phyloP scores from a whole-genome alignment of 2,888 invertebrate species.

The Tillus elongatus region DNA sequence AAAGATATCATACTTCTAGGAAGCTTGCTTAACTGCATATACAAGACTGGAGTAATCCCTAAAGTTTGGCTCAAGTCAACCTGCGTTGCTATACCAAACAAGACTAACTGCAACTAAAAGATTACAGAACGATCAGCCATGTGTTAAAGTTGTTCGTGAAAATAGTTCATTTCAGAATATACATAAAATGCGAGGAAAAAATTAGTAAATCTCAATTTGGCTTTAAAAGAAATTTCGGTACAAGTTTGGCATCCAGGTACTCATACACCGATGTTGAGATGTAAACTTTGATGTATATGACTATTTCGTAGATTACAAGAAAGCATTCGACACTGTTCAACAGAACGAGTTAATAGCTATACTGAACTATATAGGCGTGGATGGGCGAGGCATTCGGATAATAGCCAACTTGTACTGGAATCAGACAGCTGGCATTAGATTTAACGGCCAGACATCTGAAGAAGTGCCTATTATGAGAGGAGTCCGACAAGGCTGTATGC shows the following conservation, averaged over 20 bases:
- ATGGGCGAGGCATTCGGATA: not conserved
- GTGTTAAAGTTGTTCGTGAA: constrained; percentile 2
- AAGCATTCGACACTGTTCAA: constrained; percentile 2
- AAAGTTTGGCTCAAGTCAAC: constrained; percentile 2
- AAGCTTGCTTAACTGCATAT: not conserved
- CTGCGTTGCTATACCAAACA: constrained; percentile 2
- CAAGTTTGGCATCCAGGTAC: constrained; percentile 4
- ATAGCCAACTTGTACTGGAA: constrained; percentile 4
- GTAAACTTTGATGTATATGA: not conserved
- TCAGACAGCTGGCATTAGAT: not conserved
- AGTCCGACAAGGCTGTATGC: constrained; percentile 4
- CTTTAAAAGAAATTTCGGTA: constrained; percentile 1
- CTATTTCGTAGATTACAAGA: not conserved
- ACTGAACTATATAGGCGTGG: not conserved
- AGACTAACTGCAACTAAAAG: not conserved
- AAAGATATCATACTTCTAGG: not conserved
- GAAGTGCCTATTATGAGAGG: constrained; percentile 3
- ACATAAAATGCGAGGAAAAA: not conserved
- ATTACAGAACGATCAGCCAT: not conserved
- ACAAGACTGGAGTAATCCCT: constrained; percentile 2
- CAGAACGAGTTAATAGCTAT: constrained; percentile 3
- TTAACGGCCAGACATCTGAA: constrained; percentile 4
- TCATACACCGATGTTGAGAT: constrained; percentile 1
- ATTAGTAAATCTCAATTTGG: constrained; percentile 3
- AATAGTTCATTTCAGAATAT: constrained; percentile 3